Percentiles rank a stretch among this genome's conserved stretches.
phyloP scores from a whole-genome alignment of 2,113 vertebrate species.

The Platanista minor region DNA sequence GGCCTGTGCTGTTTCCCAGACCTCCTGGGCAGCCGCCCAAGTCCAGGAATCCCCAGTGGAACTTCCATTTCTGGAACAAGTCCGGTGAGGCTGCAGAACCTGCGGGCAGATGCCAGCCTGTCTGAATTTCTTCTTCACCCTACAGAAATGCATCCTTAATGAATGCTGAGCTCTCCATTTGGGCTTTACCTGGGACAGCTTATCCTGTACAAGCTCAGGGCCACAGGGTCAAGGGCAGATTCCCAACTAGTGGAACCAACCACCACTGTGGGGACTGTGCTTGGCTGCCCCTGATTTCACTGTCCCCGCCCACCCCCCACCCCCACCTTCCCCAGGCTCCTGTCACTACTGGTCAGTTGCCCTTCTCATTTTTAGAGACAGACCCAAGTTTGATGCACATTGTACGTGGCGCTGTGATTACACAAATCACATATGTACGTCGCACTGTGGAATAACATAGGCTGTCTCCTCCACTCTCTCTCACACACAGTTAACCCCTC shows the following conservation, averaged over 20 bases:
- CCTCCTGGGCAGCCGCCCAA: too few species aligned
- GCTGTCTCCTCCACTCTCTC: background rate
- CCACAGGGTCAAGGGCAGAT: background rate
- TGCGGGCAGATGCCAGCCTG: background rate
- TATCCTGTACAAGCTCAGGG: background rate
- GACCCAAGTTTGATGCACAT: background rate
- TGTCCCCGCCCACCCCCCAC: too few species aligned
- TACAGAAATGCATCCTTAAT: background rate
- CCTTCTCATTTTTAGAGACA: background rate
- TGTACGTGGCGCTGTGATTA: background rate
- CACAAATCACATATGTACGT: background rate
- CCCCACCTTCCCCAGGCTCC: background rate
- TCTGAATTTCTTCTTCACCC: background rate
- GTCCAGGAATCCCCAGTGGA: background rate
- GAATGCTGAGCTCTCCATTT: background rate
- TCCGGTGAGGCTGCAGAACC: background rate
- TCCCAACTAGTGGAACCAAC: too few species aligned
- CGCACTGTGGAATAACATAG: rapidly evolving
- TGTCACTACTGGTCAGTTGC: background rate
- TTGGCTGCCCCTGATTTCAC: background rate
- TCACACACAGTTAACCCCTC: background rate
- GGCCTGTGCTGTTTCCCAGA: background rate
- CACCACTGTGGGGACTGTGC: background rate
- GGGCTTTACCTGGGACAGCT: background rate
- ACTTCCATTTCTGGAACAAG: background rate